phyloP scores from a whole-genome alignment of 2,888 invertebrate genomes.

The Eucriotettix oculatus region DNA sequence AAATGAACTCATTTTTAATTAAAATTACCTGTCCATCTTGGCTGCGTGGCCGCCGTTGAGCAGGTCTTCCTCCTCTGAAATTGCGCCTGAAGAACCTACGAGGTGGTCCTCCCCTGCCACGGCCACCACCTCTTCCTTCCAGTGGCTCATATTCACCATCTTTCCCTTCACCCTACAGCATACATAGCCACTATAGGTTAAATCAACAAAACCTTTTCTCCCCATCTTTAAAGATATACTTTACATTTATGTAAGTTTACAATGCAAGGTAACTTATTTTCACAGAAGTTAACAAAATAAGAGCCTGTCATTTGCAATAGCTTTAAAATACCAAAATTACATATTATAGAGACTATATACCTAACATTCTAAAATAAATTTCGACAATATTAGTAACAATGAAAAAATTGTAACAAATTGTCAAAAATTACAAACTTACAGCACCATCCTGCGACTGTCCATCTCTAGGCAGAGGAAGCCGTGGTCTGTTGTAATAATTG shows the following conservation, averaged over 20 bases:
- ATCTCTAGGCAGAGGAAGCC: conserved; percentile 10
- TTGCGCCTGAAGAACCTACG: conserved; percentile 34
- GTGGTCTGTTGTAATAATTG: conserved; percentile 14
- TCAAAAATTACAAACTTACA: not conserved
- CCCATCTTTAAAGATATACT: too few species aligned
- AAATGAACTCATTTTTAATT: not conserved
- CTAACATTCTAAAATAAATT: not conserved
- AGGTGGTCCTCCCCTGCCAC: conserved; percentile 32
- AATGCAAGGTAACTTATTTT: too few species aligned
- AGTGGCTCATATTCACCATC: conserved; percentile 19
- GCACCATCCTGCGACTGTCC: conserved; percentile 11
- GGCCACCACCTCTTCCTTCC: conserved; percentile 18
- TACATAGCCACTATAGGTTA: not conserved
- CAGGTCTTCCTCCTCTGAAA: conserved; percentile 45
- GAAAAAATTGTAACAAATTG: too few species aligned
- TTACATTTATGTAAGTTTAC: too few species aligned
- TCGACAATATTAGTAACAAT: not conserved
- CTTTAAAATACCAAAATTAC: too few species aligned
- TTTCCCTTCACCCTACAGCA: conserved; percentile 14
- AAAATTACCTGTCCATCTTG: conserved; percentile 28
- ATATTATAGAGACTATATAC: too few species aligned
- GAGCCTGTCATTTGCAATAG: too few species aligned
- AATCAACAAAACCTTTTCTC: too few species aligned
- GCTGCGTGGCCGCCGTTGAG: conserved; percentile 32
- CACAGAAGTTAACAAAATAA: too few species aligned